Conservation (phyloP, 2,888 invertebrate species). For the Macroteleia sp. region DNA sequence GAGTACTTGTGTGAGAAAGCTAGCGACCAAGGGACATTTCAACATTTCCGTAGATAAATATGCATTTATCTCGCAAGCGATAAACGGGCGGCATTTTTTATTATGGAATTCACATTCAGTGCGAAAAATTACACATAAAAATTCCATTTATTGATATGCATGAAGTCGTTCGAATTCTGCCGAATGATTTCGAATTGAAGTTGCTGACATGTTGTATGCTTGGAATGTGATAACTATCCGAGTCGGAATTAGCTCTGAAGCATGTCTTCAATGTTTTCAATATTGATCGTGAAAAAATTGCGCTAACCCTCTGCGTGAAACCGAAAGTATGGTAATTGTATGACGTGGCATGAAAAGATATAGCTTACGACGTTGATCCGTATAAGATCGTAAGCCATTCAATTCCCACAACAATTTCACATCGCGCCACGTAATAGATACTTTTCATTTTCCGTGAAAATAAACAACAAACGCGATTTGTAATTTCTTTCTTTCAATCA, state of each 20-base stretch:
- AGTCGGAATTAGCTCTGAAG: slow-evolving; percentile 1
- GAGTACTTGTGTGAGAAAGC: slow-evolving; percentile 10
- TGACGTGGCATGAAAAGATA: slow-evolving; percentile 29
- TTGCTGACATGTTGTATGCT: neutral
- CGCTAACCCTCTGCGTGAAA: neutral
- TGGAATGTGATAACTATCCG: slow-evolving; percentile 6
- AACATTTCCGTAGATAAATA: slow-evolving; percentile 33
- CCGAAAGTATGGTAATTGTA: slow-evolving; percentile 39
- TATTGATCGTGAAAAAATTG: slow-evolving; percentile 11
- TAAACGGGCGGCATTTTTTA: slow-evolving; percentile 29
- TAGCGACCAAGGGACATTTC: slow-evolving; percentile 22
- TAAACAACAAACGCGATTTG: slow-evolving; percentile 10
- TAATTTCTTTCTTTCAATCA: neutral
- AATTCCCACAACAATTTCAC: slow-evolving; percentile 48
- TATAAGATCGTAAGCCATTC: slow-evolving; percentile 35
- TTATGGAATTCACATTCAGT: slow-evolving; percentile 15
- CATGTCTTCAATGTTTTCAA: neutral
- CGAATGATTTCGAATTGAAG: slow-evolving; percentile 1
- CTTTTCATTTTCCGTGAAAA: slow-evolving; percentile 4
- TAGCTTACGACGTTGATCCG: slow-evolving; percentile 28
- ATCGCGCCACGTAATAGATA: slow-evolving; percentile 20
- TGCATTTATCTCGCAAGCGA: slow-evolving; percentile 29
- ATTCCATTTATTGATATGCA: slow-evolving; percentile 15
- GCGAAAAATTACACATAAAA: slow-evolving; percentile 30
- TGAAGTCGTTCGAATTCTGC: neutral